A percentile compares a stretch with the other conserved stretches of the same genome.
Evolutionary conservation across 2,113 vertebrate genomes (phyloP).

Genomic region (Pithys albifrons): DNA sequence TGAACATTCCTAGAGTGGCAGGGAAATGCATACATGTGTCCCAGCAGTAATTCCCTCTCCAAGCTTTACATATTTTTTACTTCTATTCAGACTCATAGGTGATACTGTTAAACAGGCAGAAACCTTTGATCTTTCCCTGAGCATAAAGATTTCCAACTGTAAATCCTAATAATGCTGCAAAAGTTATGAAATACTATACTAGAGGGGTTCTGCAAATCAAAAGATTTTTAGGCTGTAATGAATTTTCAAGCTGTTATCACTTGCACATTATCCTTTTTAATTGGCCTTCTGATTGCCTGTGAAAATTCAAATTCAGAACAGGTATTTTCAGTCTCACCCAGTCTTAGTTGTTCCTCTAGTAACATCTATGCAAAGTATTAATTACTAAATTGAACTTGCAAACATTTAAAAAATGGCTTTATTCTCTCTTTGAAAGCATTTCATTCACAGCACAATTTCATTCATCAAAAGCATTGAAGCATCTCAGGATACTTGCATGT

Average conservation of each 20-base stretch:
- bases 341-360: neutral
- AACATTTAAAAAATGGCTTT: neutral
- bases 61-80: neutral
- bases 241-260: neutral
- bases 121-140: neutral
- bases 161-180: neutral
- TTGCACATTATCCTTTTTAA: neutral
- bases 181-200: neutral
- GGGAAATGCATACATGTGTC: neutral
- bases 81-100: neutral
- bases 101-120: neutral
- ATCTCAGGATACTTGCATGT: neutral
- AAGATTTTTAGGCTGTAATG: neutral
- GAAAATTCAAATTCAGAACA: constrained; percentile 35
- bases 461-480: neutral
- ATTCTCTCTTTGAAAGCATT: neutral
- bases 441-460: neutral
- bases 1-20: neutral
- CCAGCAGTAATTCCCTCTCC: neutral
- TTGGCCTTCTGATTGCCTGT: neutral
- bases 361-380: constrained; percentile 7
- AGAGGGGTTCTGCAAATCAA: neutral
- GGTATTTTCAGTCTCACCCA: neutral
- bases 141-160: neutral
- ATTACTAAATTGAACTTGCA: neutral